Conservation (phyloP, 2,888 invertebrate species). For the Abrostola triplasia region DNA sequence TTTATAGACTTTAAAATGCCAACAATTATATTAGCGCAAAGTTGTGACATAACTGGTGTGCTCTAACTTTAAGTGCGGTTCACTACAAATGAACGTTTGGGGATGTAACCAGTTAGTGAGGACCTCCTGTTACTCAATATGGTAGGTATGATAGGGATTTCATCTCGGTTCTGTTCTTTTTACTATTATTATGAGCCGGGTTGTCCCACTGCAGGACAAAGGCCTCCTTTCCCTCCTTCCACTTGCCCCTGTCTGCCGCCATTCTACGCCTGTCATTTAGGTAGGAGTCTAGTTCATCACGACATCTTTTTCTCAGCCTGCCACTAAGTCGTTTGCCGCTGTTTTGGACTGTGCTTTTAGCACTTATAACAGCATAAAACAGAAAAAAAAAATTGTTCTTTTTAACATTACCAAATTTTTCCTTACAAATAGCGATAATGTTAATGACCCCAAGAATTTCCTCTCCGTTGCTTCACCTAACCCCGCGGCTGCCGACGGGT, state of each 20-base stretch:
- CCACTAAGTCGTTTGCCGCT: no score
- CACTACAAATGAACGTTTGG: conserved; percentile 23
- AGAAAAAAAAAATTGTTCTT: no score
- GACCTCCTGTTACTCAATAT: neutral
- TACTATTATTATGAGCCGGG: no score
- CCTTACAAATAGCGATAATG: conserved; percentile 10
- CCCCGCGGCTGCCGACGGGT: conserved; percentile 42
- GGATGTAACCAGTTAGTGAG: conserved; percentile 5
- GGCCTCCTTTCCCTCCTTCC: no score
- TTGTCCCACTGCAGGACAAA: no score
- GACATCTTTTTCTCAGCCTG: no score
- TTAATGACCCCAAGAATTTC: no score
- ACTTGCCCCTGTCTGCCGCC: no score
- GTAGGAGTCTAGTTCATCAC: no score
- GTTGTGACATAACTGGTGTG: conserved; percentile 19
- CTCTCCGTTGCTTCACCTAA: conserved; percentile 17
- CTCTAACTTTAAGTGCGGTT: conserved; percentile 28
- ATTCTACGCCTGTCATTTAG: no score
- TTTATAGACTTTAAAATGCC: conserved; percentile 20
- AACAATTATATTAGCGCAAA: conserved; percentile 29
- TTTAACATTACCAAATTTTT: no score
- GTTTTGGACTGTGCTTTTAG: neutral
- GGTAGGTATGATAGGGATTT: neutral
- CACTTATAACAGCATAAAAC: neutral
- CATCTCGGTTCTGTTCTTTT: neutral